Evolutionary conservation across 2,888 invertebrate species (phyloP).

Genomic region (Lapara coniferarum): DNA sequence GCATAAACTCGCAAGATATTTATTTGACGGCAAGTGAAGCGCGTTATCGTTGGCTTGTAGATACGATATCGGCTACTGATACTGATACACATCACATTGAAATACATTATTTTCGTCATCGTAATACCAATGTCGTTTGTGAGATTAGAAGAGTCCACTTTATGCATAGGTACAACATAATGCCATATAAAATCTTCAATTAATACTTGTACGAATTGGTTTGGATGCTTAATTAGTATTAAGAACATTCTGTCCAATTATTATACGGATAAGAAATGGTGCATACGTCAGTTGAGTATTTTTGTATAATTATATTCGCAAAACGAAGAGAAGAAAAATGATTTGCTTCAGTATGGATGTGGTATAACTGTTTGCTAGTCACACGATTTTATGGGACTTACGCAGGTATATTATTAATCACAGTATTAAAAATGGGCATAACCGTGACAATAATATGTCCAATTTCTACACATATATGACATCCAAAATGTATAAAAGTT

Average conservation of each 20-base stretch:
- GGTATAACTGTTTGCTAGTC: background rate
- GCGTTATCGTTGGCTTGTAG: constrained; percentile 48
- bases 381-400: no score
- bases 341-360: background rate
- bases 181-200: constrained; percentile 55
- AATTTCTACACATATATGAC: background rate
- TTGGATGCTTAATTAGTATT: constrained; percentile 25
- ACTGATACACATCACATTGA: constrained; percentile 61
- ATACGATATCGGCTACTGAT: constrained; percentile 68
- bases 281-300: constrained; percentile 3
- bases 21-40: constrained; percentile 52
- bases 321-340: constrained; percentile 10
- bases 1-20: constrained; percentile 42
- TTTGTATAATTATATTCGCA: background rate
- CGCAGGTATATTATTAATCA: background rate
- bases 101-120: constrained; percentile 42
- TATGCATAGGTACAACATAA: constrained; percentile 50
- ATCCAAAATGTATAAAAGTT: background rate
- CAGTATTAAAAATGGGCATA: background rate
- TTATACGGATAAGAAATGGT: constrained; percentile 1
- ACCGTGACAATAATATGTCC: background rate
- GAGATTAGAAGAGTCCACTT: constrained; percentile 34
- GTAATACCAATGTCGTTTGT: constrained; percentile 35
- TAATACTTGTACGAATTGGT: constrained; percentile 15
- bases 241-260: constrained; percentile 26